Evolutionary conservation across 1,140 invertebrate species (phyloP), one percentile per base, ranked within the genome.

Genomic region (Drosophila ogumai): DNA sequence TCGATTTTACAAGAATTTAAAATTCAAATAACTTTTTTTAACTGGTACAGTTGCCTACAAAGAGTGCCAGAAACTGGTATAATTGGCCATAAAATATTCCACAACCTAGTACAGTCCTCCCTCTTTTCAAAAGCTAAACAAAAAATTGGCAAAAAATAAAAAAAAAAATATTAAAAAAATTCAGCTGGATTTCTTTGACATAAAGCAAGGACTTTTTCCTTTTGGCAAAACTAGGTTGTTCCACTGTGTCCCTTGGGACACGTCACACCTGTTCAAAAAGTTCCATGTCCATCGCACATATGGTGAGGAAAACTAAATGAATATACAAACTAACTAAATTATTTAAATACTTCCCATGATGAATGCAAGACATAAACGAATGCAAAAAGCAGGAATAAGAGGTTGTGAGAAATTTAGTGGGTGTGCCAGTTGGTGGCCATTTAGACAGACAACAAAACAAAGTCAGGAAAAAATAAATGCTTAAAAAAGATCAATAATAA

Each of bases 401-500:
- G 13, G 52, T 78, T 57, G 57, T 69, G 32, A 12, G 44, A 73
- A 40, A 28, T 49, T 54, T 55, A 9, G 79, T 71, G 40, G 75
- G 52, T 68, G 56, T 59, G 34, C 79, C 63, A 77, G 67, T 85
- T 68, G 76, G 17, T 77, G 38, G 55, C 22, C 58, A 64, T 71
- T 54, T 57, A 40, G 55, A 17, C 28, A 56, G 44, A 61, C 7
- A 55, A 25, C 34, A 66, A 46, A 66, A 60, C 38, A 75, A 63
- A 31, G n/a, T 41, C 36, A 40, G 28, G 36, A 49, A 63, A 56
- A 54, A 59, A 49, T 52, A 56, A 86, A 60, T 74, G 46, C 82
- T 74, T 64, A 57, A 81, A 86, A 82, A 64, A 85, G 61, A 82
- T 79, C 82, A 79, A 86, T 87, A 86, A 79, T 68, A 87, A 82